Percentiles rank a stretch among this genome's conserved stretches.
phyloP scores from a whole-genome alignment of 2,797 vertebrate genomes.

The Zalophus californianus region DNA sequence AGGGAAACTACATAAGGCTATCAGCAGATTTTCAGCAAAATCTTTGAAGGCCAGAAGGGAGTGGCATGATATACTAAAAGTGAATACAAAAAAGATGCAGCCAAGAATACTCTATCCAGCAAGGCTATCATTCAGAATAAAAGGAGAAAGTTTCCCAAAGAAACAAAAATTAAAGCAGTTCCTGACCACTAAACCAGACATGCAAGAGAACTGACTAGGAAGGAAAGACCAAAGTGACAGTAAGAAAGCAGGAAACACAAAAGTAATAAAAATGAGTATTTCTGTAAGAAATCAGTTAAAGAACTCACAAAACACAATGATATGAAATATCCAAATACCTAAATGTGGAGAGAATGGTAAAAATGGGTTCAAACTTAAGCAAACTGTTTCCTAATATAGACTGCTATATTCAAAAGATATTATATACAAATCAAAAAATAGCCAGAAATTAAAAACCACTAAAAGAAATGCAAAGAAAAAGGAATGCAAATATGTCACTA shows the following conservation, averaged over 20 bases:
- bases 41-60: background rate
- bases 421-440: background rate
- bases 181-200: background rate
- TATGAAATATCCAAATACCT: background rate
- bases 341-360: background rate
- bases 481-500: background rate
- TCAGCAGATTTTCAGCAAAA: background rate
- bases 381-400: background rate
- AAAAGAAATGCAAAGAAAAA: background rate
- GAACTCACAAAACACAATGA: background rate
- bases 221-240: background rate
- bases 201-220: background rate
- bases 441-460: background rate
- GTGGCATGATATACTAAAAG: background rate
- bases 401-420: background rate
- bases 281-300: background rate
- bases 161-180: background rate
- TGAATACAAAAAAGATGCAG: background rate
- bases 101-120: background rate
- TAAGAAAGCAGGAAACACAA: background rate
- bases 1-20: background rate
- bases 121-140: background rate
- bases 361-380: background rate
- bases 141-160: background rate
- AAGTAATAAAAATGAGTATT: background rate